Evolutionary conservation across 2,113 vertebrate species (phyloP).

Genomic region (Sinocyclocheilus rhinocerous): DNA sequence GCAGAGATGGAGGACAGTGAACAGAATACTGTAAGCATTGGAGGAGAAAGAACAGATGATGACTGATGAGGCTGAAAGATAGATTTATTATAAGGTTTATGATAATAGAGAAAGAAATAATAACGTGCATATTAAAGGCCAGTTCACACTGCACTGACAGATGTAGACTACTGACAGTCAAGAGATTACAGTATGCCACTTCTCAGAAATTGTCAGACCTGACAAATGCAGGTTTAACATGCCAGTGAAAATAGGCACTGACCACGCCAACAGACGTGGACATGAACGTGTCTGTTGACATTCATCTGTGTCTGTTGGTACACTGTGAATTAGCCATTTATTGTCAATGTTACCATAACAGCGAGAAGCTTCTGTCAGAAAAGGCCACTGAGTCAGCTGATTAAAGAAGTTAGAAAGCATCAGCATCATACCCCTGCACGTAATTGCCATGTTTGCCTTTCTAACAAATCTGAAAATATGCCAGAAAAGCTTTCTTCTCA

Average conservation of each 20-base stretch:
- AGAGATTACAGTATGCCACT: too few species aligned
- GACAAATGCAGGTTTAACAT: background rate
- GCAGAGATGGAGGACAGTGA: background rate
- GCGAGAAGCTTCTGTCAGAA: background rate
- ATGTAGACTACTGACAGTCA: background rate
- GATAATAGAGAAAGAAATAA: background rate
- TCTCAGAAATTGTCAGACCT: background rate
- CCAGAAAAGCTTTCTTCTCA: background rate
- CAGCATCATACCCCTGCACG: background rate
- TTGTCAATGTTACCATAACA: background rate
- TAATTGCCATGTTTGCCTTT: constrained; percentile 4
- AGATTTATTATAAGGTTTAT: background rate
- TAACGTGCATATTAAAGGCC: background rate
- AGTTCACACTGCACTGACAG: background rate
- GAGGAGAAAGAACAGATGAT: background rate
- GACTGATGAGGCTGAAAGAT: background rate
- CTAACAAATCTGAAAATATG: background rate
- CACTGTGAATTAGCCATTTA: background rate
- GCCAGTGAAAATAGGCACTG: too few species aligned
- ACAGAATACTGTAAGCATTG: background rate
- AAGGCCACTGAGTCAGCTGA: background rate
- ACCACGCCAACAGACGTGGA: too few species aligned
- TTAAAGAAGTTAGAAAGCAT: background rate
- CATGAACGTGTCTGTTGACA: too few species aligned
- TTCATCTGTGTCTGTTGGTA: too few species aligned